Base-by-base conservation (phyloP, 2,113 vertebrate species). In the Trinectes maculatus region DNA sequence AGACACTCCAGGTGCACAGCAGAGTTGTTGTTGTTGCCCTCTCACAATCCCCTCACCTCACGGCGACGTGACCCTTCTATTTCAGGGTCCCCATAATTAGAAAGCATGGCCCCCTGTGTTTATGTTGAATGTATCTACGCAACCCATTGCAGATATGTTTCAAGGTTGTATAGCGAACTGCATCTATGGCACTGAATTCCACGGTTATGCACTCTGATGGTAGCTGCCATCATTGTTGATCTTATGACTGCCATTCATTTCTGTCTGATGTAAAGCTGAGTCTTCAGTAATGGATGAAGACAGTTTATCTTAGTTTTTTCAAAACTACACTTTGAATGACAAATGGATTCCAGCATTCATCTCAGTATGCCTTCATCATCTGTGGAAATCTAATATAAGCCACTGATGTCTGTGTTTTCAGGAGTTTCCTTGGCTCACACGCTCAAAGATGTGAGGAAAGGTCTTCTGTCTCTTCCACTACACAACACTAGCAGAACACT, bases 401-500 rank as follows among this genome's bases (percentile, higher is more conserved):
- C 13, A 62, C 7, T 70, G 39, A 55, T 82, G 15, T 84, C 29
- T 90, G 22, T 85, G 72, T 82, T 78, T 92, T 83, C 72, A 99
- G 97, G 97, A 98, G 29, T 99, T 99, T 87, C 95, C 93, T 6
- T 99, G 97, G 97, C 93, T 99, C 80, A 99, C 96, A 5, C 94
- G 91, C 63, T 96, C 97, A 61, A 96, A 93, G 75, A 57, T 47
- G 8, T 9, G 25, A 71, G 46, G 36, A 65, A 10, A 65, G 31
- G 40, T 33, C 25, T 25, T 2, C n/a, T 12, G 51, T 18, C 25
- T 77, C 11, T 26, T 39, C 26, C 4, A 3, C n/a, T 70, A 53
- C 48, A 37, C 5, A 39, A 31, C n/a, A 9, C 49, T 11, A 51
- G 46, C 70, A 58, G 7, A 46, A 40, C 34, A 62, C 0, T 0